Evolutionary conservation across 2,113 vertebrate species (phyloP), one percentile per base, ranked within the genome.

Genomic region (Morone chrysops): DNA sequence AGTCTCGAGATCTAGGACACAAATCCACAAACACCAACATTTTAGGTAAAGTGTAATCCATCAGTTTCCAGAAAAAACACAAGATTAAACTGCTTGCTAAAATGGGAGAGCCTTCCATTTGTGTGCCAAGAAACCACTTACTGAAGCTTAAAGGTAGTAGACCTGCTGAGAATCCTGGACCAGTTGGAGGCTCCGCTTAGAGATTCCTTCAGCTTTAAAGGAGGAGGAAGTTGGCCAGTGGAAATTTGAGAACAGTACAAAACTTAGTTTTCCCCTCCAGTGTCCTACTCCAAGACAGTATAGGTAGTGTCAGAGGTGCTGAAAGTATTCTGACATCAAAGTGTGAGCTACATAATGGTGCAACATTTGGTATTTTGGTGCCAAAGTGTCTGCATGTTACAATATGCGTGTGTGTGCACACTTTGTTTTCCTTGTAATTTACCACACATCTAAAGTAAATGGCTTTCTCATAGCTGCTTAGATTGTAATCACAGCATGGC

Each of bases 401-500:
- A 83, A 13, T 72, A 73, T 66, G 43, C 65, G 80, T 51, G 48
- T 50, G 45, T 63, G 80, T 61, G 70, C 40, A 59, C 31, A 71
- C 53, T 78, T 81, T 87, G 87, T 88, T 92, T 88, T 85, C 38
- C 77, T 79, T 86, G 79, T 50, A 75, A 81, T 88, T 88, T 72
- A 53, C 59, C 54, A 61, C 36, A 22, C 79, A 75, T 79, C 65
- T 77, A 47, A 80, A 84, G 78, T 87, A 80, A 92, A 88, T 74
- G 50, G 79, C 5, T 12, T 81, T 84, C 78, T 78, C 82, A 71
- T 68, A 68, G 79, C 77, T 78, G 80, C 88, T 80, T 69, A 90
- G 94, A 93, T 93, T 75, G 84, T 78, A 90, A 94, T 93, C 93
- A 83, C 70, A 67, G 65, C 54, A 78, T 73, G 82, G 50, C 65